Conservation (phyloP, 2,888 invertebrate genomes). For the Pachliopta kotzebuea region DNA sequence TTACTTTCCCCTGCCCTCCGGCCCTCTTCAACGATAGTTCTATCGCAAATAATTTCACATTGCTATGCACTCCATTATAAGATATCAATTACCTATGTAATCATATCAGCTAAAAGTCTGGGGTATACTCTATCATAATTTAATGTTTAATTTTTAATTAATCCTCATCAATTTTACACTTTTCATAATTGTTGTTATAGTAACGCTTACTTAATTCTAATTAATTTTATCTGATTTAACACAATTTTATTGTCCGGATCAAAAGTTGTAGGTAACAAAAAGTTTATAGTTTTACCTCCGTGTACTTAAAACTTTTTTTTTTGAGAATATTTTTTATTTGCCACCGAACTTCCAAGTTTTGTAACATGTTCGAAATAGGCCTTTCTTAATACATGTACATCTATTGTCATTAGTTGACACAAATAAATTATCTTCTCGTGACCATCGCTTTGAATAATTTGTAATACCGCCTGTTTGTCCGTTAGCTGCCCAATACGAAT, state of each 20-base stretch:
- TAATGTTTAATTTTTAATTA: slow-evolving; percentile 21
- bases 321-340: background rate
- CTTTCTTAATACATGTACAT: background rate
- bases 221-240: background rate
- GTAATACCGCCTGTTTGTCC: slow-evolving; percentile 42
- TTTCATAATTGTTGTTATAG: background rate
- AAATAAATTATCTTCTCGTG: slow-evolving; percentile 26
- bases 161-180: background rate
- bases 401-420: background rate
- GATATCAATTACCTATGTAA: slow-evolving; percentile 65
- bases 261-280: too few species aligned
- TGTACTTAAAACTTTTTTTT: too few species aligned
- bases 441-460: slow-evolving; percentile 41
- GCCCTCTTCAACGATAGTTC: slow-evolving; percentile 63
- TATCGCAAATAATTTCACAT: slow-evolving; percentile 72
- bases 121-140: slow-evolving; percentile 20
- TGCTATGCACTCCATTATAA: slow-evolving; percentile 51
- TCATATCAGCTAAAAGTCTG: slow-evolving; percentile 47
- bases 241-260: too few species aligned
- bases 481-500: slow-evolving; percentile 53
- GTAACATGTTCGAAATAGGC: background rate
- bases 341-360: background rate
- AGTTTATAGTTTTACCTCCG: too few species aligned
- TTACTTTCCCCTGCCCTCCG: slow-evolving; percentile 75
- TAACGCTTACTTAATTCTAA: background rate